Evolutionary conservation across 2,888 invertebrate species (phyloP).

Genomic region (Clitarchus hookeri): DNA sequence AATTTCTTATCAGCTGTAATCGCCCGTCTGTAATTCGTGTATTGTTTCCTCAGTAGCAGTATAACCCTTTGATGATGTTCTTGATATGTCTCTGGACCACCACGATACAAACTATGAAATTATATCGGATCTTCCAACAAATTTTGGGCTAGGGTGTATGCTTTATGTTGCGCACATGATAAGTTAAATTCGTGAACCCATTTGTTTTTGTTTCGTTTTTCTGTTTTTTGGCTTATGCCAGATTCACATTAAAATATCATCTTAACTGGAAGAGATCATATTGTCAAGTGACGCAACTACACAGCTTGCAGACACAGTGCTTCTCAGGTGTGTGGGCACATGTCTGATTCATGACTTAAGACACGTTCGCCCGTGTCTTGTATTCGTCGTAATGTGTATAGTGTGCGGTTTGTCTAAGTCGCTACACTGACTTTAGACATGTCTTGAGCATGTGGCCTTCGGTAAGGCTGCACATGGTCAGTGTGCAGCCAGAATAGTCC

Average conservation of each 20-base stretch:
- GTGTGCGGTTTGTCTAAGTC: background rate
- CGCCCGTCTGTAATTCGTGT: background rate
- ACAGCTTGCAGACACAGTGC: background rate
- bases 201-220: too few relatives aligned
- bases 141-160: too few relatives aligned
- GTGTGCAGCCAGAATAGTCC: too few relatives aligned
- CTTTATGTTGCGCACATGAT: too few relatives aligned
- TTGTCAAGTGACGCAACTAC: too few relatives aligned
- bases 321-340: background rate
- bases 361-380: background rate
- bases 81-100: background rate
- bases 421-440: too few relatives aligned
- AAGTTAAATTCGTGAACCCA: too few relatives aligned
- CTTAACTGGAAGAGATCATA: too few relatives aligned
- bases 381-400: background rate
- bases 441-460: too few relatives aligned
- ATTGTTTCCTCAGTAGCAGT: background rate
- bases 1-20: background rate
- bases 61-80: background rate
- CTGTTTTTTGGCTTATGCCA: too few relatives aligned
- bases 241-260: too few relatives aligned
- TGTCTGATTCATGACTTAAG: background rate
- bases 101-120: background rate
- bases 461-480: too few relatives aligned
- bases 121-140: background rate